These are phyloP conservation scores for Andinoacara biseriatus DNA, from an alignment of 2,113 vertebrate species.

Conservation along the genomic window DNA sequence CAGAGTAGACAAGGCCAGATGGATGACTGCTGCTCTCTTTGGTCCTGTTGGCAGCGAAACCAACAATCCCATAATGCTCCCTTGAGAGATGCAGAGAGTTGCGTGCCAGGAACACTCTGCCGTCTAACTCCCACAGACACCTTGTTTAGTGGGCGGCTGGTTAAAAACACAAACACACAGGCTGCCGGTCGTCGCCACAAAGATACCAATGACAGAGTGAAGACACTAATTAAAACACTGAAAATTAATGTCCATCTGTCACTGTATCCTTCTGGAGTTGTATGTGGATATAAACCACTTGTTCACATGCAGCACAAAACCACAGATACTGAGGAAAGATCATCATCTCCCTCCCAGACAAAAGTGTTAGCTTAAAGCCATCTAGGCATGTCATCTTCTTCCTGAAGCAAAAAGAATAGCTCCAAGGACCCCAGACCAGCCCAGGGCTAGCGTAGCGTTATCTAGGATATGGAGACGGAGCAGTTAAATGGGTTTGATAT, in stretches of 20 bases:
- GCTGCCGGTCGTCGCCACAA: conserved; percentile 43
- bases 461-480: background rate
- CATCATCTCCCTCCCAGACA: conserved; percentile 57
- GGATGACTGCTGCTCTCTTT: conserved; percentile 74
- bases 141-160: conserved; percentile 65
- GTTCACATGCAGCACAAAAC: conserved; percentile 28
- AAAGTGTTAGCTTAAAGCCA: conserved; percentile 43
- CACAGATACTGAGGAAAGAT: conserved; percentile 15
- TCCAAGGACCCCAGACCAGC: background rate
- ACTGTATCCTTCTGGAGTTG: conserved; percentile 38
- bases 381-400: conserved; percentile 23
- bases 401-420: background rate
- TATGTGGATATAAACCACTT: conserved; percentile 28
- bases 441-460: background rate
- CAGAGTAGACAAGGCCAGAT: conserved; percentile 69
- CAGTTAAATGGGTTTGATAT: background rate
- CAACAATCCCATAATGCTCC: conserved; percentile 65
- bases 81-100: conserved; percentile 50
- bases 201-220: conserved; percentile 49
- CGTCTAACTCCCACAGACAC: conserved; percentile 66
- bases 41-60: conserved; percentile 63
- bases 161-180: conserved; percentile 53
- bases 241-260: conserved; percentile 72
- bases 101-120: conserved; percentile 68
- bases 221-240: conserved; percentile 72